phyloP scores from a whole-genome alignment of 2,888 invertebrate genomes.

The Caenorhabditis sinica region DNA sequence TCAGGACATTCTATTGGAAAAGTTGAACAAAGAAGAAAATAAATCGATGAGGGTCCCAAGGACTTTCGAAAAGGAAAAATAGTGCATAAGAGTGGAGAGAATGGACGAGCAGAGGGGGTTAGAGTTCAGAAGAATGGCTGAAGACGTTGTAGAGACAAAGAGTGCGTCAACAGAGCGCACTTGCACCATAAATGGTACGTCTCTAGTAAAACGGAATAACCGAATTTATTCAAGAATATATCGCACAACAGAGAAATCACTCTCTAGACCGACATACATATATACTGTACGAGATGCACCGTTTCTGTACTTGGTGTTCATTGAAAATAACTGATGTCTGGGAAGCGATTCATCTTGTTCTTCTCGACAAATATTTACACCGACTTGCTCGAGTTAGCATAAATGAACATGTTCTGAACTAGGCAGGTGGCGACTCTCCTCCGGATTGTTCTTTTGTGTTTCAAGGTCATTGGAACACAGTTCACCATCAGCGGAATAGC shows the following conservation, averaged over 20 bases:
- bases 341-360: neutral
- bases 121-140: neutral
- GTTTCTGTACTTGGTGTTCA: conserved; percentile 8
- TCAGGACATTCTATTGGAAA: too few relatives aligned
- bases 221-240: neutral
- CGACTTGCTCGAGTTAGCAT: conserved; percentile 32
- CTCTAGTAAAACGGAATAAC: neutral
- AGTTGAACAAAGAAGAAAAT: neutral
- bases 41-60: neutral
- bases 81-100: neutral
- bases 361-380: conserved; percentile 27
- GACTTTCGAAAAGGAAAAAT: neutral
- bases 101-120: neutral
- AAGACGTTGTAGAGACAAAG: neutral
- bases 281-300: too few relatives aligned
- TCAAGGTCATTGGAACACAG: conserved; percentile 26
- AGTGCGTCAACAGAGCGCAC: neutral
- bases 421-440: neutral
- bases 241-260: too few relatives aligned
- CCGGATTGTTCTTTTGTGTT: conserved; percentile 33
- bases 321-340: neutral
- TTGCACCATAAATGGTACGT: neutral
- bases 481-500: too few relatives aligned
- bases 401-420: conserved; percentile 15
- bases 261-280: too few relatives aligned